These are phyloP conservation scores for Forbesichthys agassizii DNA, from an alignment of 2,113 vertebrate genomes.

Conservation along the genomic window DNA sequence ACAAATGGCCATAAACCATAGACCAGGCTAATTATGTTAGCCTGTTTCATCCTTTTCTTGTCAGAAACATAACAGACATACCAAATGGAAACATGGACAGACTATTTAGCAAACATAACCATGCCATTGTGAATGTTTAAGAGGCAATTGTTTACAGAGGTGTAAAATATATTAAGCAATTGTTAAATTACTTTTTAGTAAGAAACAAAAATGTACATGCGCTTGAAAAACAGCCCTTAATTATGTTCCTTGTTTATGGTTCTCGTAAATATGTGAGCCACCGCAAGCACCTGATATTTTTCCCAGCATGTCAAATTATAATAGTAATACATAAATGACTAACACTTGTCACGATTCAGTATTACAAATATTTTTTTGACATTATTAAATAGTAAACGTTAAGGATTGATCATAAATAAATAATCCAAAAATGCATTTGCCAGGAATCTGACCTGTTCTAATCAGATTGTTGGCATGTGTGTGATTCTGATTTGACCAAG, in stretches of 20 bases:
- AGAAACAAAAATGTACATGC: too few species aligned
- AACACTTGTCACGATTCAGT: too few species aligned
- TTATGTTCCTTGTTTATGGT: too few species aligned
- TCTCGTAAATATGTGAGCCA: too few species aligned
- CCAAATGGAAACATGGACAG: slow-evolving; percentile 34
- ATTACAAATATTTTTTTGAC: too few species aligned
- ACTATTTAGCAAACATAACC: not conserved
- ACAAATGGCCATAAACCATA: slow-evolving; percentile 8
- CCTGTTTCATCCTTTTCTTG: slow-evolving; percentile 7
- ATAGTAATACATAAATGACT: too few species aligned
- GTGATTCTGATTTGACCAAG: slow-evolving; percentile 18
- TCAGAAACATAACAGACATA: slow-evolving; percentile 8
- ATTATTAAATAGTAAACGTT: not conserved
- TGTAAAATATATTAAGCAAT: slow-evolving; percentile 5
- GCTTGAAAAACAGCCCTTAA: too few species aligned
- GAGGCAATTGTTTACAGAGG: slow-evolving; percentile 13
- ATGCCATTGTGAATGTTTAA: slow-evolving; percentile 27
- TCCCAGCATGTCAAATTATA: too few species aligned
- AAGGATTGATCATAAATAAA: not conserved
- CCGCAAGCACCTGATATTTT: too few species aligned
- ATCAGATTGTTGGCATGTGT: not conserved
- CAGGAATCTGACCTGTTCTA: too few species aligned
- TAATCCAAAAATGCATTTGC: not conserved
- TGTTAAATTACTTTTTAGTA: too few species aligned
- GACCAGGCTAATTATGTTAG: not conserved